phyloP scores from a whole-genome alignment of 2,888 invertebrate species.

The Poecilobothrus nobilitatus region DNA sequence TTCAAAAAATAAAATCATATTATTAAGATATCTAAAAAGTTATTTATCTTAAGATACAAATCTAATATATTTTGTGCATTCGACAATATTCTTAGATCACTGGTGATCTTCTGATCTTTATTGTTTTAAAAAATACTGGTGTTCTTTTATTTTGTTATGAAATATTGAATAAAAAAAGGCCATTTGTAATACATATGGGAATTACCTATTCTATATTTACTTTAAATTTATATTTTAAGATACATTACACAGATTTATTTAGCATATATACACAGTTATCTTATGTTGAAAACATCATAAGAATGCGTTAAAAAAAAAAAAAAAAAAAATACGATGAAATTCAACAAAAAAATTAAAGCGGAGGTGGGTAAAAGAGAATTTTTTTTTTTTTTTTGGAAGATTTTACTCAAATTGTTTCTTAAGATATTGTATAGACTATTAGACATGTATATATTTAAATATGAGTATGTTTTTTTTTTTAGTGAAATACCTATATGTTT shows the following conservation, averaged over 20 bases:
- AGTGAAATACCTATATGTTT: no score
- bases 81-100: neutral
- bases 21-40: neutral
- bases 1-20: neutral
- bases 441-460: no score
- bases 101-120: neutral
- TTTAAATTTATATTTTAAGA: no score
- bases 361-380: neutral
- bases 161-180: neutral
- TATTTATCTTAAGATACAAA: neutral
- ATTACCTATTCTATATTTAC: no score
- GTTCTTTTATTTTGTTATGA: neutral
- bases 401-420: no score
- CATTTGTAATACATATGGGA: neutral
- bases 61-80: neutral
- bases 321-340: no score
- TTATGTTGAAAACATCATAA: neutral
- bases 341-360: neutral
- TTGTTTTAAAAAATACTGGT: neutral
- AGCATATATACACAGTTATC: neutral
- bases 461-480: no score
- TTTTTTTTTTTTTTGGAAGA: no score
- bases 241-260: neutral
- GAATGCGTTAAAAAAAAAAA: no score
- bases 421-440: no score